phyloP scores from a whole-genome alignment of 2,113 vertebrate genomes.

The Tor tambroides region DNA sequence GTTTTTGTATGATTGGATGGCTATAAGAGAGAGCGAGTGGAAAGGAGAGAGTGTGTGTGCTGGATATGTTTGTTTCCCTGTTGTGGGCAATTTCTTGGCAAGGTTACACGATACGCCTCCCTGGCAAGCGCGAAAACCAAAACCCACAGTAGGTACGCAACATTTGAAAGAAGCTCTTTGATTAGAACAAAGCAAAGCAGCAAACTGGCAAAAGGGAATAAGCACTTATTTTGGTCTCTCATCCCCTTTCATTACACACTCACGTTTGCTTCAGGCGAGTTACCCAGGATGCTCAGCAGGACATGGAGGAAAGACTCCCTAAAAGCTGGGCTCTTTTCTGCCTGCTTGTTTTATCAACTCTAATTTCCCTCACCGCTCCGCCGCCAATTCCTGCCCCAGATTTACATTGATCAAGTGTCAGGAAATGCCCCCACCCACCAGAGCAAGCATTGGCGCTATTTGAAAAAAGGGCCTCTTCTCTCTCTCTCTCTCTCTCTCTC shows the following conservation, averaged over 20 bases:
- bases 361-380: constrained; percentile 74
- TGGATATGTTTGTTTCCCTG: constrained; percentile 60
- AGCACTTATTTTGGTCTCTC: constrained; percentile 76
- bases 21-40: constrained; percentile 12
- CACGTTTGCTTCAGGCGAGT: constrained; percentile 76
- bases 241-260: constrained; percentile 76
- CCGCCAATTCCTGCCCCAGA: constrained; percentile 71
- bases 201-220: constrained; percentile 76
- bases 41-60: constrained; percentile 4
- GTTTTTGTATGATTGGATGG: constrained; percentile 31
- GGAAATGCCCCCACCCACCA: constrained; percentile 51
- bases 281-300: constrained; percentile 74
- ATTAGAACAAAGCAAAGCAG: constrained; percentile 76
- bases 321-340: constrained; percentile 55
- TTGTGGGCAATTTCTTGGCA: constrained; percentile 71
- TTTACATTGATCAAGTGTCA: constrained; percentile 76
- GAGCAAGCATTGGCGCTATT: neutral
- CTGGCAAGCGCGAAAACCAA: constrained; percentile 63
- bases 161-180: constrained; percentile 74
- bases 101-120: constrained; percentile 59
- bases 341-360: constrained; percentile 75
- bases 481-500: constrained; percentile 35
- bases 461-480: constrained; percentile 10
- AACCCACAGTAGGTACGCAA: constrained; percentile 68
- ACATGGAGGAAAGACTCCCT: constrained; percentile 72